Base-by-base conservation (phyloP, 1,140 invertebrate species). In the Pentalonia nigronervosa region DNA sequence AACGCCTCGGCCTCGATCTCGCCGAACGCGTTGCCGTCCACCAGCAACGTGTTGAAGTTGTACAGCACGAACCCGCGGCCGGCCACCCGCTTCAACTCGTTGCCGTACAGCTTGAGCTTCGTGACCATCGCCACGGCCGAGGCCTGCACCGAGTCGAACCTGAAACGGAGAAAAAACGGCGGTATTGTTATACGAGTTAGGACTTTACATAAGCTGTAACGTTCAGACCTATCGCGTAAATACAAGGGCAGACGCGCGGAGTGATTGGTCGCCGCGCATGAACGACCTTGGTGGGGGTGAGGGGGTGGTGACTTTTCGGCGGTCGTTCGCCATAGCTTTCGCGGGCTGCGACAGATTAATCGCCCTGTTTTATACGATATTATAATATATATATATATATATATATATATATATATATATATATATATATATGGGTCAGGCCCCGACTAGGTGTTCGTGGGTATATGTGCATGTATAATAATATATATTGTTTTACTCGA, bases 91-190 rank as follows among this genome's bases (percentile, higher is more conserved):
- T 21, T 34, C 48, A 93, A 93, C 0, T 25, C 86, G 91, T 93
- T 93, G 50, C 41, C 53, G 23, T 11, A 8, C 34, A 93, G 11
- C 50, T 36, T 30, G 11, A 93, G 48, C 8, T 93, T 21, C 34
- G 36, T 84, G 21, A 48, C 81, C 48, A 93, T 50, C 21, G 48
- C 21, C n/a, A 93, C 91, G 14, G 91, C 91, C n/a, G n/a, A 48
- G 0, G 47, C 17, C 23, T 25, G 9, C 9, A 93, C 30, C 23
- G 17, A n/a, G 9, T 36, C 81, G 23, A 93, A 93, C 48, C 91
- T 93, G 48, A 6, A 76, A 76, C 60, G 1, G 9, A 50, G 41
- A 4, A 30, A 92, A 50, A 30, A 53, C 14, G 8, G 21, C n/a
- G 4, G 17, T 76, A 76, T 76, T 30, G 30, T 23, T 25, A 41